phyloP scores from a whole-genome alignment of 2,888 invertebrate species.

The Adela reaumurella region DNA sequence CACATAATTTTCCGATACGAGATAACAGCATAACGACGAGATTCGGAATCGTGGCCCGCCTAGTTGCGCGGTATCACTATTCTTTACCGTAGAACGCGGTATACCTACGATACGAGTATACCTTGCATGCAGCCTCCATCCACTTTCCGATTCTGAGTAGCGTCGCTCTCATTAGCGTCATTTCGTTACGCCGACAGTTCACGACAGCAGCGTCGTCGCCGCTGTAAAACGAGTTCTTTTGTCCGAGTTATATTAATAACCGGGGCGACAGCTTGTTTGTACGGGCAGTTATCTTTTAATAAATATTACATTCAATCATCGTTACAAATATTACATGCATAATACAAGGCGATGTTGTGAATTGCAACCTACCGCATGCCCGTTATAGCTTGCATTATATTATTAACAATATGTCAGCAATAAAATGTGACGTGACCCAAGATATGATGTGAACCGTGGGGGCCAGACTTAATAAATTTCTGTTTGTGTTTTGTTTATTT shows the following conservation, averaged over 20 bases:
- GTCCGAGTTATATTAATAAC: not conserved
- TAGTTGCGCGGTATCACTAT: too few relatives aligned
- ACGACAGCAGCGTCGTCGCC: not conserved
- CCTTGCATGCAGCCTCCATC: too few relatives aligned
- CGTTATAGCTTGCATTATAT: constrained; percentile 39
- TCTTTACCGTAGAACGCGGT: too few relatives aligned
- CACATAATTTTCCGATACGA: too few relatives aligned
- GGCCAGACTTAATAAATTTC: constrained; percentile 35
- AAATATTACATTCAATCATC: not conserved
- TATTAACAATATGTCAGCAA: constrained; percentile 50
- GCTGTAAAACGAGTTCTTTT: not conserved
- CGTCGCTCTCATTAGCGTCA: not conserved
- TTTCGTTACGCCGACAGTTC: not conserved
- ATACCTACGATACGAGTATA: too few relatives aligned
- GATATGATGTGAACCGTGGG: constrained; percentile 40
- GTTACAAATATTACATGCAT: not conserved
- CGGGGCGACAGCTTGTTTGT: not conserved
- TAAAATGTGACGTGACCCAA: constrained; percentile 45
- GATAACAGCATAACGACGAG: too few relatives aligned
- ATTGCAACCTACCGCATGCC: constrained; percentile 29
- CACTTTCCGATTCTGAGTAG: too few relatives aligned
- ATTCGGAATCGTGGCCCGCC: too few relatives aligned
- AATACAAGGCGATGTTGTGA: constrained; percentile 21
- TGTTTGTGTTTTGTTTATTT: not conserved
- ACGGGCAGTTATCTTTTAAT: not conserved